Percentiles rank a stretch among this genome's conserved stretches.
These are phyloP conservation scores for Dryas iulia DNA, from an alignment of 1,140 invertebrate genomes.

Conservation along the genomic window DNA sequence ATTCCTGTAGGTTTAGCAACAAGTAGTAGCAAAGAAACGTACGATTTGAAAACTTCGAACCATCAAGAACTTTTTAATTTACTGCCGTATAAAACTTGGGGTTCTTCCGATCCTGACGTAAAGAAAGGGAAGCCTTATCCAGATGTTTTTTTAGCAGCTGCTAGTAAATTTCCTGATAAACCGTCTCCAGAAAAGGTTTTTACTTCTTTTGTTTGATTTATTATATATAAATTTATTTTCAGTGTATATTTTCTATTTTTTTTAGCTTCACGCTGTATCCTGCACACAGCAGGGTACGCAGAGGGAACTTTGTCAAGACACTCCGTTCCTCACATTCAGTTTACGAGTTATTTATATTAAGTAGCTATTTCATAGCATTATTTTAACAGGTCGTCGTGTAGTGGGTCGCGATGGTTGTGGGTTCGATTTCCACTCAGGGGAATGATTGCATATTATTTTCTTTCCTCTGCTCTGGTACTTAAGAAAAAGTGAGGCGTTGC, in stretches of 20 bases:
- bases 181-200: conserved; percentile 80
- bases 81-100: conserved; percentile 85
- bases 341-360: too few species aligned
- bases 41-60: conserved; percentile 83
- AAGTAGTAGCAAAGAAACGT: conserved; percentile 83
- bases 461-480: too few species aligned
- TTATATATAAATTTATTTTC: background rate
- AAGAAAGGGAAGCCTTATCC: conserved; percentile 89
- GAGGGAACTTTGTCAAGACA: too few species aligned
- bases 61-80: conserved; percentile 86
- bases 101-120: conserved; percentile 87
- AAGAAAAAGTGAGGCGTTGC: too few species aligned
- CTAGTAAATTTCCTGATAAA: conserved; percentile 83
- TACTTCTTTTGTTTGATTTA: too few species aligned
- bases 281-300: too few species aligned
- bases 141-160: conserved; percentile 88
- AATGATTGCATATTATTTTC: too few species aligned
- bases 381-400: too few species aligned
- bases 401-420: too few species aligned
- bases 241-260: background rate
- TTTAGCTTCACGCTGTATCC: background rate
- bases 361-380: too few species aligned
- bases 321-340: too few species aligned
- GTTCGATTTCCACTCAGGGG: too few species aligned
- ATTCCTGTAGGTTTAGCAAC: conserved; percentile 88